A percentile compares a stretch with the other conserved stretches of the same genome.
phyloP scores from a whole-genome alignment of 2,797 vertebrate genomes.

The Salmo trutta region DNA sequence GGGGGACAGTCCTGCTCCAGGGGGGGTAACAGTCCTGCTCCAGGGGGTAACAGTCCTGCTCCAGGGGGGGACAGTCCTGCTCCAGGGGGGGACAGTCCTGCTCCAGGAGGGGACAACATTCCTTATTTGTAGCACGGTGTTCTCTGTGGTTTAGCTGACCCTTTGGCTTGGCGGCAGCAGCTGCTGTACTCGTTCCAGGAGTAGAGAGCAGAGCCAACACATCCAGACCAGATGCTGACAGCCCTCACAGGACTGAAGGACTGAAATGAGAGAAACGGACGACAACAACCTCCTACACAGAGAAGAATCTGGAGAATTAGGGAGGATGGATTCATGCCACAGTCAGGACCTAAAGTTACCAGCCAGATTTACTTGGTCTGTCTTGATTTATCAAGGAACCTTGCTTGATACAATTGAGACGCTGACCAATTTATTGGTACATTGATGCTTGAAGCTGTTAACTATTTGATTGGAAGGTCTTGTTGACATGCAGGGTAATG shows the following conservation, averaged over 20 bases:
- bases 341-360: too few species aligned
- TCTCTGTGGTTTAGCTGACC: neutral
- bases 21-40: too few species aligned
- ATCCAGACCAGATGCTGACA: neutral
- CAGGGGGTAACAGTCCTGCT: too few species aligned
- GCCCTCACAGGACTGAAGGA: neutral
- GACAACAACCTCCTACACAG: neutral
- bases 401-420: neutral
- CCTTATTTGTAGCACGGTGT: neutral
- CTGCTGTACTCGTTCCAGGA: neutral
- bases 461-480: neutral
- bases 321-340: neutral
- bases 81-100: too few species aligned
- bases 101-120: too few species aligned
- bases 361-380: neutral
- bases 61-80: too few species aligned
- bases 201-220: neutral
- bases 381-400: neutral
- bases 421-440: neutral
- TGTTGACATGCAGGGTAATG: too few species aligned
- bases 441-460: neutral
- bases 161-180: neutral
- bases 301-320: neutral
- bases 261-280: neutral
- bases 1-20: too few species aligned